Conservation (phyloP, 2,888 invertebrate genomes). For the Tipula unca region DNA sequence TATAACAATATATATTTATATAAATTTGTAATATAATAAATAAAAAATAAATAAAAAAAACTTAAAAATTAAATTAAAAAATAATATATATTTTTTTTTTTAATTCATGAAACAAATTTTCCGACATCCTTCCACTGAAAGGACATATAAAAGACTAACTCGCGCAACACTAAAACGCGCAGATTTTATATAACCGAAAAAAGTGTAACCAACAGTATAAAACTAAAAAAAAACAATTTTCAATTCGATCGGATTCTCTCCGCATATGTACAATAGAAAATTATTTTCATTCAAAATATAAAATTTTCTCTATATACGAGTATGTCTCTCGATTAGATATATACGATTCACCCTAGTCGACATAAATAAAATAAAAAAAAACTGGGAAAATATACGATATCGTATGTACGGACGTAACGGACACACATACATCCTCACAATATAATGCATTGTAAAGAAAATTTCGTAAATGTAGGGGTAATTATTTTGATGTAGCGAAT, state of each 20-base stretch:
- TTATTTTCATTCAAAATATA: background rate
- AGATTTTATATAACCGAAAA: slow-evolving; percentile 20
- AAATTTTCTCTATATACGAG: background rate
- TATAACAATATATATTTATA: no score
- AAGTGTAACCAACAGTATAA: slow-evolving; percentile 14
- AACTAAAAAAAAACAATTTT: no score
- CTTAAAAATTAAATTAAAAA: background rate
- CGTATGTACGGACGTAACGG: background rate
- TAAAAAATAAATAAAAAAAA: background rate
- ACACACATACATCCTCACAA: background rate
- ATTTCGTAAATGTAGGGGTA: background rate
- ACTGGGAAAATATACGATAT: background rate
- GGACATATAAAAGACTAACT: slow-evolving; percentile 21
- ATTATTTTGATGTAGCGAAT: background rate
- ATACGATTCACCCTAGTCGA: background rate
- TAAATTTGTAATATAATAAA: no score
- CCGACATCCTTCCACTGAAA: slow-evolving; percentile 19
- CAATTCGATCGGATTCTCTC: background rate
- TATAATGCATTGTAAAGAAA: background rate
- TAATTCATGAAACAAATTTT: background rate
- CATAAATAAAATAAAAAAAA: background rate
- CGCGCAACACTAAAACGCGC: slow-evolving; percentile 20
- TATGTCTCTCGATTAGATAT: background rate
- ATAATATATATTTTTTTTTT: background rate
- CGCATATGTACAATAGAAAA: background rate